A percentile compares a stretch with the other conserved stretches of the same genome.
phyloP scores from a whole-genome alignment of 1,140 invertebrate species.

The Amyelois transitella region DNA sequence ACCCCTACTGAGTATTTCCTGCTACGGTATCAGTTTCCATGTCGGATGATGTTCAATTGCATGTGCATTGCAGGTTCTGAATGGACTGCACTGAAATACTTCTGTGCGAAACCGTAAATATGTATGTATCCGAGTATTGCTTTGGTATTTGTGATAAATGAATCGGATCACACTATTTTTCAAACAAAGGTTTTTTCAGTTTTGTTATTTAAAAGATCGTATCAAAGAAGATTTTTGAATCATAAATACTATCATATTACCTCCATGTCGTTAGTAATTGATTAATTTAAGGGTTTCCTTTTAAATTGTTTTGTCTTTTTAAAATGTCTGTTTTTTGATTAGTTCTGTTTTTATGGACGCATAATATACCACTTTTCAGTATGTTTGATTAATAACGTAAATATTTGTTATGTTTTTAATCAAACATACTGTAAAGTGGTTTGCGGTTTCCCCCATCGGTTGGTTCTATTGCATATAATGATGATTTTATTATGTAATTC shows the following conservation, averaged over 20 bases:
- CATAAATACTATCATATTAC: too few species aligned
- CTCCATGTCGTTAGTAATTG: too few species aligned
- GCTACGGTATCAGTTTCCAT: slow-evolving; percentile 50
- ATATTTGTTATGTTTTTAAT: neutral
- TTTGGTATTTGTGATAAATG: neutral
- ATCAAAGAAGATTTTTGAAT: too few species aligned
- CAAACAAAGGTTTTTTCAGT: neutral
- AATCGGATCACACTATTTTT: neutral
- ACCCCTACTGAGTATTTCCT: too few species aligned
- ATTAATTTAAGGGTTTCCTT: too few species aligned
- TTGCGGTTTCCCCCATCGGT: neutral
- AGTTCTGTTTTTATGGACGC: neutral
- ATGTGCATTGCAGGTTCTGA: slow-evolving; percentile 31
- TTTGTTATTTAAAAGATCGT: too few species aligned
- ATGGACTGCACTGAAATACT: slow-evolving; percentile 15
- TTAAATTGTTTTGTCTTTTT: too few species aligned
- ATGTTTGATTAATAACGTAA: too few species aligned
- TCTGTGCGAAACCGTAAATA: neutral
- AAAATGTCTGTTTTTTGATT: neutral
- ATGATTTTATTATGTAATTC: neutral
- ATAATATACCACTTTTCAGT: neutral
- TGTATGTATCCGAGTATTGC: neutral
- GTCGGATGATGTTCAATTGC: slow-evolving; percentile 62
- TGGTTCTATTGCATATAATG: neutral
- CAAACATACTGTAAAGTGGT: neutral